phyloP scores from a whole-genome alignment of 37 sponge, comb jelly and placozoan species.

The Cliona cf. orientalis region DNA sequence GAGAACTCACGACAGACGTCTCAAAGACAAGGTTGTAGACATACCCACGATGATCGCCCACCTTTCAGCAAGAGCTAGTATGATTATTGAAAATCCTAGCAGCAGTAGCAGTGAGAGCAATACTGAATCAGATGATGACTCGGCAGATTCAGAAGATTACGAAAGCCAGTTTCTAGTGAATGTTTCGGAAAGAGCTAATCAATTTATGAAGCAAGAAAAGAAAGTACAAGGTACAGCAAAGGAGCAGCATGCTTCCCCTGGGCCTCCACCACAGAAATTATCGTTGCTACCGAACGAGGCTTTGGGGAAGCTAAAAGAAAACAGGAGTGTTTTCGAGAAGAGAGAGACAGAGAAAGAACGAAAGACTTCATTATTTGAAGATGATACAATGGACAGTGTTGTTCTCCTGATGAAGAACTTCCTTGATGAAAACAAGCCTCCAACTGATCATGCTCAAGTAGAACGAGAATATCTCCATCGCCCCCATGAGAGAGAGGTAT shows the following conservation, averaged over 20 bases:
- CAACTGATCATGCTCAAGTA: too few species aligned
- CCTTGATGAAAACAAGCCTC: too few species aligned
- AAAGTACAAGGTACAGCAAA: not conserved
- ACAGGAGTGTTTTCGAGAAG: slow-evolving; percentile 12
- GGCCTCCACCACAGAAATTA: not conserved
- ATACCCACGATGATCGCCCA: slow-evolving; percentile 64
- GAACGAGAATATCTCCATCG: too few species aligned
- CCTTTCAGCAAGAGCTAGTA: slow-evolving; percentile 26
- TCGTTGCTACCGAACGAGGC: not conserved
- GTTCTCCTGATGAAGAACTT: too few species aligned
- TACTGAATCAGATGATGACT: not conserved
- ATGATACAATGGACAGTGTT: not conserved
- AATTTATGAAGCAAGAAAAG: not conserved
- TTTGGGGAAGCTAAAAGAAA: slow-evolving; percentile 3
- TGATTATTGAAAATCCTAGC: not conserved
- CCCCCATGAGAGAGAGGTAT: too few species aligned
- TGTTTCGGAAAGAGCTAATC: not conserved
- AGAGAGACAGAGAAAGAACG: not conserved
- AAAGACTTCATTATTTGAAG: not conserved
- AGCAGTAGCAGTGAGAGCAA: slow-evolving; percentile 34
- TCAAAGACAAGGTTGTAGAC: slow-evolving; percentile 44
- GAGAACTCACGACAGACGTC: slow-evolving; percentile 31
- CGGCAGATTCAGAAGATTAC: not conserved
- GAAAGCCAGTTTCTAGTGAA: not conserved
- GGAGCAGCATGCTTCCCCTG: not conserved